A percentile compares a stretch with the other conserved stretches of the same genome.
These are phyloP conservation scores for Drosophila virilis DNA, from an alignment of 1,140 invertebrate genomes.

Conservation along the genomic window DNA sequence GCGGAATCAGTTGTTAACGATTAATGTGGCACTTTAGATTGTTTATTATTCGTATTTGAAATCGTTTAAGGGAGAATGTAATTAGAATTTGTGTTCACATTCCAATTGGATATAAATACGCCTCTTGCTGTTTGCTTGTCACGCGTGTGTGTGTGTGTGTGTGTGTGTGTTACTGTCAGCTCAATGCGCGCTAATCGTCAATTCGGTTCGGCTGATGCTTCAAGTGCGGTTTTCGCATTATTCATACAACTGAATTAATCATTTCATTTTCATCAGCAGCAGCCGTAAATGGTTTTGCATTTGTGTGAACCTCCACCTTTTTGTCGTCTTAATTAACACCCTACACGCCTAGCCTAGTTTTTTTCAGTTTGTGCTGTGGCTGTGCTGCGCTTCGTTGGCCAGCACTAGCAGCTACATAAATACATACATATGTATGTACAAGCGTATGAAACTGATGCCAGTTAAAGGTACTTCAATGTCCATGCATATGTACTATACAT, in stretches of 20 bases:
- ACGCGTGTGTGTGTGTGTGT: conserved; percentile 6
- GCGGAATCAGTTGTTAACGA: conserved; percentile 27
- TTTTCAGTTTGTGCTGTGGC: conserved; percentile 17
- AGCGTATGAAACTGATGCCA: conserved; percentile 31
- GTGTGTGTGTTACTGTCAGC: conserved; percentile 24
- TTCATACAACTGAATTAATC: conserved; percentile 47
- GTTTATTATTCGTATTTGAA: not conserved
- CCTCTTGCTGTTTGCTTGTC: conserved; percentile 11
- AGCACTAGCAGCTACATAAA: conserved; percentile 36
- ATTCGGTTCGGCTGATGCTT: conserved; percentile 31
- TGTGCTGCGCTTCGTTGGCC: conserved; percentile 49
- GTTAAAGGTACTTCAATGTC: conserved; percentile 34
- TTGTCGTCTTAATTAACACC: conserved; percentile 54
- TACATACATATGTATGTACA: conserved; percentile 13
- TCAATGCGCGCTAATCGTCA: conserved; percentile 47
- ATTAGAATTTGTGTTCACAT: conserved; percentile 3
- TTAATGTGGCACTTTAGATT: conserved; percentile 16
- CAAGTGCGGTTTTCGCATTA: conserved; percentile 46
- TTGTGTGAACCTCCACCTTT: conserved; percentile 36
- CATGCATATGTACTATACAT: conserved; percentile 13
- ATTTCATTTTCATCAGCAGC: conserved; percentile 37
- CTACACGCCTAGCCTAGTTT: conserved; percentile 45
- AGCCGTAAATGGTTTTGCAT: conserved; percentile 32
- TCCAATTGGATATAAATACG: conserved; percentile 41
- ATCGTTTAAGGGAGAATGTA: conserved; percentile 5